Evolutionary conservation across 2,797 vertebrate genomes (phyloP), one percentile per base, ranked within the genome.

Genomic region (Spinibarbus caldwelli): DNA sequence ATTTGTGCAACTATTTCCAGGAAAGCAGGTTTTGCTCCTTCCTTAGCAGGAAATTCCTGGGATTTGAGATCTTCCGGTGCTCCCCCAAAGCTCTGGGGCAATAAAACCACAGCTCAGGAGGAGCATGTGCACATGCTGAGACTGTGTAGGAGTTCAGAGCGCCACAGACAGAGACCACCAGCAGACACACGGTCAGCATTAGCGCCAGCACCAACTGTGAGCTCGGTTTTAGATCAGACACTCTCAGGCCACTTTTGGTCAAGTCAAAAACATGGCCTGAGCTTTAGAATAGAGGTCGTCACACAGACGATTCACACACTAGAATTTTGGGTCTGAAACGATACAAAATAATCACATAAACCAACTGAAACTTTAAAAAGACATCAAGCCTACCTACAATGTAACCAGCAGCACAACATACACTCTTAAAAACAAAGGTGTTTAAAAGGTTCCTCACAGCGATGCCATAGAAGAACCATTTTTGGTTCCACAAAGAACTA

Each of bases 21-120:
- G 59, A 67, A 26, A 72, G 86, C 78, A 54, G 81, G 80, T 79
- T 89, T 86, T 86, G 82, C 83, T 66, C 6, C n/a, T 54, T 87
- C 90, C 91, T 82, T 81, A 67, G 41, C 80, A 91, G 89, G 89
- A 92, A 92, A 91, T 91, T 92, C 90, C 70, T 78, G 76, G 78
- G 88, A 64, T 90, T 92, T 87, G 87, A 93, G 89, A 67, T 78
- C 29, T 80, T 85, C 77, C 78, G 59, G 57, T 54, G 43, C 19
- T 73, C 76, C 80, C 84, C 47, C 73, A 73, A 75, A 21, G 36
- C 43, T 71, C 43, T 10, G 72, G 66, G 73, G 75, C 73, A 78
- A 64, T 54, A 31, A 64, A 67, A 67, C 29, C 52, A 78, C 47
- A 62, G 43, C 54, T 29, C 29, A 78, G 23, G n/a, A 76, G 73